phyloP scores from a whole-genome alignment of 2,888 invertebrate genomes.

The Stenchaetothrips biformis region DNA sequence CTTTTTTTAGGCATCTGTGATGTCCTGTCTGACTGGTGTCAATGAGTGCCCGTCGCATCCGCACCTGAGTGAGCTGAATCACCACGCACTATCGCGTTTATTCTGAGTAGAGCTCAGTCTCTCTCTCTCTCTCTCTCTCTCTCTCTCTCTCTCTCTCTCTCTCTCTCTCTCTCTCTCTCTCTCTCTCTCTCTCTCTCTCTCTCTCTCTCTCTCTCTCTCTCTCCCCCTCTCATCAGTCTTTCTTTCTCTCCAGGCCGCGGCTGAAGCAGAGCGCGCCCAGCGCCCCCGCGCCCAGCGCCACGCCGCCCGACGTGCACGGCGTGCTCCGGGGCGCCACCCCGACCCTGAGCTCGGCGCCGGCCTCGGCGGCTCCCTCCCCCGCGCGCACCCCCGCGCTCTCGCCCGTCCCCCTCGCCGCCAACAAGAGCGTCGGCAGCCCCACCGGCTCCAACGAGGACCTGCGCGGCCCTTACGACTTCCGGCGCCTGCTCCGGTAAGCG shows the following conservation, averaged over 20 bases:
- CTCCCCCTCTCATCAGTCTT: too few relatives aligned
- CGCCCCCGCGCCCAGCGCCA: constrained; percentile 28
- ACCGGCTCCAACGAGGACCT: constrained; percentile 53
- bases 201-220: too few relatives aligned
- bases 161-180: too few relatives aligned
- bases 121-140: too few relatives aligned
- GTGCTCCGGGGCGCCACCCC: background rate
- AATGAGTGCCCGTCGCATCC: too few relatives aligned
- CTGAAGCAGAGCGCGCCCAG: background rate
- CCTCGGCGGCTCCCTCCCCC: constrained; percentile 28
- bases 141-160: too few relatives aligned
- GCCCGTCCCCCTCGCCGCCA: constrained; percentile 38
- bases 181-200: too few relatives aligned
- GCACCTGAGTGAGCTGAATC: too few relatives aligned
- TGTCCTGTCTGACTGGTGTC: too few relatives aligned
- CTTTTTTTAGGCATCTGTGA: background rate
- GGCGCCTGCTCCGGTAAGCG: constrained; percentile 53
- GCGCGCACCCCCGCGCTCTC: constrained; percentile 38
- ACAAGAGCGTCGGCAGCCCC: constrained; percentile 37
- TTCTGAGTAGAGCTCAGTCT: too few relatives aligned
- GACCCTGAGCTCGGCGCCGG: constrained; percentile 6
- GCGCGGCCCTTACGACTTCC: constrained; percentile 63
- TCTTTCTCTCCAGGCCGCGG: background rate
- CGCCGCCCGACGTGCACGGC: background rate
- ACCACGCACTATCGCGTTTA: too few relatives aligned